phyloP scores from a whole-genome alignment of 2,797 vertebrate species.

The Morus bassanus region DNA sequence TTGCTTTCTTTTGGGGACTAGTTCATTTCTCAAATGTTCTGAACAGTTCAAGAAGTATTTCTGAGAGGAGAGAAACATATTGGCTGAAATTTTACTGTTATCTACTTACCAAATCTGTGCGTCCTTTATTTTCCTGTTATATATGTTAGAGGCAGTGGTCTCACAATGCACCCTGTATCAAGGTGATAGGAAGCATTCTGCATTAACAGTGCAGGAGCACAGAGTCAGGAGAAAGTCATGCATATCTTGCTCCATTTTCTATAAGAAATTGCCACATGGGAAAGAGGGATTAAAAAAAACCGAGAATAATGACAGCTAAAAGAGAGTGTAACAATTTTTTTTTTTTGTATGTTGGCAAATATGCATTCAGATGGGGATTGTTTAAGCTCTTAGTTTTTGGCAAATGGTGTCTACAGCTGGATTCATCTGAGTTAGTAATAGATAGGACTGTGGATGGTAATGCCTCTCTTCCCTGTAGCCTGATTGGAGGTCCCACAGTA shows the following conservation, averaged over 20 bases:
- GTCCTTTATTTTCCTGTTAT: not conserved
- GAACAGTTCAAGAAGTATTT: not conserved
- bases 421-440: not conserved
- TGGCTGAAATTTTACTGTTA: not conserved
- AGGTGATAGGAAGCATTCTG: not conserved
- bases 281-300: not conserved
- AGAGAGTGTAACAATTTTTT: not conserved
- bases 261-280: not conserved
- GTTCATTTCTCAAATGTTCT: not conserved
- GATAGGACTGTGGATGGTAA: not conserved
- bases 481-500: not conserved
- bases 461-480: not conserved
- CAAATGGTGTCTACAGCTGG: not conserved
- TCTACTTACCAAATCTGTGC: not conserved
- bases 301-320: not conserved
- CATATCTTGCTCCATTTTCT: not conserved
- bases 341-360: rapidly evolving
- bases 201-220: not conserved
- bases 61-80: not conserved
- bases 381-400: not conserved
- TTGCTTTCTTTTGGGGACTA: not conserved
- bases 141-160: not conserved
- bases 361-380: not conserved
- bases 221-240: not conserved
- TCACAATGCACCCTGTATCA: too few species aligned